Evolutionary conservation across 2,797 vertebrate species (phyloP).

Genomic region (Pitangus sulphuratus): DNA sequence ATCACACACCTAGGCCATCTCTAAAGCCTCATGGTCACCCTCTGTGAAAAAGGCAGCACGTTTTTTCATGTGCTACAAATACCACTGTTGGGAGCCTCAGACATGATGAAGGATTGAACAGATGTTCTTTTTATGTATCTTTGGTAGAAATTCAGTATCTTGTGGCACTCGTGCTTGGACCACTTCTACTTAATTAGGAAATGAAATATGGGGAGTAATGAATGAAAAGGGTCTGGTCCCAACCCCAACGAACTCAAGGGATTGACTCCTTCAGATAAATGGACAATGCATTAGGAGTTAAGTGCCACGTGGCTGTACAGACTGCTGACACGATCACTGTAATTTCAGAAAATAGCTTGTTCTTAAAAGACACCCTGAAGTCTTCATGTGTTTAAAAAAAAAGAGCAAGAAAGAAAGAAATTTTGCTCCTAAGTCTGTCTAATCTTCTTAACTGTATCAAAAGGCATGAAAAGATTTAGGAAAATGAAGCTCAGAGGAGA

Average conservation of each 20-base stretch:
- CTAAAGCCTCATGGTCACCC: background rate
- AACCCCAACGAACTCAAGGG: accelerated
- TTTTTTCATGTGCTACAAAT: background rate
- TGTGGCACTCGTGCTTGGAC: background rate
- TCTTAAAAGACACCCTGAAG: conserved; percentile 12
- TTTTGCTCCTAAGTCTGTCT: conserved; percentile 1
- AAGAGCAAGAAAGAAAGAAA: background rate
- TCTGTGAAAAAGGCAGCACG: background rate
- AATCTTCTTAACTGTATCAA: conserved; percentile 51
- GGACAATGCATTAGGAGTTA: background rate
- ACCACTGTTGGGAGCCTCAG: background rate
- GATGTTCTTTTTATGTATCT: background rate
- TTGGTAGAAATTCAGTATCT: background rate
- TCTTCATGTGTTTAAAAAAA: background rate
- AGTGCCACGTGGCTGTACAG: background rate
- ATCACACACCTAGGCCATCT: background rate
- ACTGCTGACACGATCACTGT: background rate
- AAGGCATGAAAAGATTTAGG: conserved; percentile 17
- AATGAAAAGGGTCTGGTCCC: background rate
- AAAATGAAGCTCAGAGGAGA: conserved; percentile 27
- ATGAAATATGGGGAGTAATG: background rate
- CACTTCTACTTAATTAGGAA: background rate
- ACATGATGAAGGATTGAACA: background rate
- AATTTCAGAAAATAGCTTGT: conserved; percentile 9
- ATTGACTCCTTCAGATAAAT: background rate